Base-by-base conservation (phyloP, 2,113 vertebrate genomes). In the Leucoraja erinaceus region DNA sequence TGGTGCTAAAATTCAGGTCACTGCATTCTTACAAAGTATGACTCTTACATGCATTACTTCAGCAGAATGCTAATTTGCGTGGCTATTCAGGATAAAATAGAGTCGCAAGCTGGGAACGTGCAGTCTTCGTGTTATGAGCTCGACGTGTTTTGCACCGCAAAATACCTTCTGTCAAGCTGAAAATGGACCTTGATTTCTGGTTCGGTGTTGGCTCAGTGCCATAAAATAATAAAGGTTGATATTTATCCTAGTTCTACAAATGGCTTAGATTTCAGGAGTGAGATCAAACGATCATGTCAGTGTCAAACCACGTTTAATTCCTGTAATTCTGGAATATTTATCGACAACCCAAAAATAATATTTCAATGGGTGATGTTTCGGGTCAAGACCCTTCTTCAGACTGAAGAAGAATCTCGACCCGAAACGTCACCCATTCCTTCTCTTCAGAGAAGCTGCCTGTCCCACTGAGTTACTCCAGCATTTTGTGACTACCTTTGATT, bases 111-210 rank as follows among this genome's bases (percentile, higher is more conserved):
- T 6, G 59, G 16, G 59, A 59, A 88, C 12, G 5, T 66, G 83
- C 11, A 31, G 22, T 4, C 16, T 1, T 63, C 61, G 9, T 88
- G 28, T 88, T 88, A 31, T 16, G 83, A 63, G 83, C 59, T 2
- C 63, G 83, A 16, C 83, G 63, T 7, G 61, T 88, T 56, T 22
- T 25, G 47, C 54, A 63, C 56, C 63, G 0, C 8, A 31, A 16
- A 31, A 66, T 56, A 88, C 59, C 61, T 88, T 88, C 59, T n/a
- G 61, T 28, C 14, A 61, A 88, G 83, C 28, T 63, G 83, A 88
- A 88, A 88, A 88, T 63, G 61, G 83, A 33, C 83, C 83, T 88
- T 88, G 83, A 88, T 88, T 88, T 88, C 83, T 31, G 83, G 11
- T 18, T 88, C 59, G 18, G 25, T 63, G 31, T 88, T 63, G 28